Conservation (phyloP, 2,797 vertebrate genomes). For the Danio jaintianensis region DNA sequence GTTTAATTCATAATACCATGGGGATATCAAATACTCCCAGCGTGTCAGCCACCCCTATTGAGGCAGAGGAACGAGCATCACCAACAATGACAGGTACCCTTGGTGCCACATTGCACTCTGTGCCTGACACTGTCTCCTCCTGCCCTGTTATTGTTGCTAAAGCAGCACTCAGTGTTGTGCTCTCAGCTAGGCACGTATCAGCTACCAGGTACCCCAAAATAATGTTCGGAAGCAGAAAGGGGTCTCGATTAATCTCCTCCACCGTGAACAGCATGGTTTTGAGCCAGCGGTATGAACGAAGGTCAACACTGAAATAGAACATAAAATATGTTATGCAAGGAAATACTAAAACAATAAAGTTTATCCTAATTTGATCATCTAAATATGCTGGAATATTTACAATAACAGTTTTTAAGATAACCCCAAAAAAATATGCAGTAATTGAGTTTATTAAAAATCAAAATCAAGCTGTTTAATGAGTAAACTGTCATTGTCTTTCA, state of each 20-base stretch:
- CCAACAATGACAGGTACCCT: slow-evolving; percentile 64
- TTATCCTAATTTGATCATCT: not conserved
- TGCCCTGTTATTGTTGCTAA: slow-evolving; percentile 63
- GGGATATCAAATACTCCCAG: slow-evolving; percentile 67
- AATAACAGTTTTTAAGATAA: not conserved
- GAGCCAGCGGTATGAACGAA: slow-evolving; percentile 66
- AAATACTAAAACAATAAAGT: no score
- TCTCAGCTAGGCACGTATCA: slow-evolving; percentile 65
- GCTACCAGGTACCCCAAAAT: slow-evolving; percentile 67
- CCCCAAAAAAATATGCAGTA: not conserved
- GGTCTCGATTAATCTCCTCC: slow-evolving; percentile 69
- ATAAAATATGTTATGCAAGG: not conserved
- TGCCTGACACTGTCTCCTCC: slow-evolving; percentile 46
- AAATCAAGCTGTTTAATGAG: not conserved
- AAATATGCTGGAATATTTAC: not conserved
- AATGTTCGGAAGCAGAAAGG: slow-evolving; percentile 64
- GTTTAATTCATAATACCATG: slow-evolving; percentile 57
- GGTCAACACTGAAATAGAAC: slow-evolving; percentile 44
- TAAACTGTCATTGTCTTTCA: not conserved
- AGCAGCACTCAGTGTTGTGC: slow-evolving; percentile 62
- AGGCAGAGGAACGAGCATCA: slow-evolving; percentile 63
- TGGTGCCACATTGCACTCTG: slow-evolving; percentile 52
- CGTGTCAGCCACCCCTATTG: slow-evolving; percentile 66
- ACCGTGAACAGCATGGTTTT: slow-evolving; percentile 61
- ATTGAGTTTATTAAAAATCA: not conserved